Conservation (phyloP, 1,140 invertebrate species). For the Trichoplusia ni region DNA sequence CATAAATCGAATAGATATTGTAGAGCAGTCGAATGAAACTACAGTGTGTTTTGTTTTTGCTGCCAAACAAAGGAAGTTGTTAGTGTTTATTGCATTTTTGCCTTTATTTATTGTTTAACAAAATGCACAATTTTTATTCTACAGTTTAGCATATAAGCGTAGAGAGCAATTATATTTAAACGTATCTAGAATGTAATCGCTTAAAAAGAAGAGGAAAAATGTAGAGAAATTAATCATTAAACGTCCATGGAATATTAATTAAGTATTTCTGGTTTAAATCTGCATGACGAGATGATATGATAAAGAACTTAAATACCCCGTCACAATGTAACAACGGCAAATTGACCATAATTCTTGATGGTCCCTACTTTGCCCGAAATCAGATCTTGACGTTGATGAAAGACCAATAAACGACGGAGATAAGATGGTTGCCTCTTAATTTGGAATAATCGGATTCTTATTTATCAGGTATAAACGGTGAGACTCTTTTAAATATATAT, state of each 20-base stretch:
- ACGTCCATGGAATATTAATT: neutral
- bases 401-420: conserved; percentile 6
- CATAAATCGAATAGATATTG: neutral
- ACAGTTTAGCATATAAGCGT: too few relatives aligned
- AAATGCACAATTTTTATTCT: too few relatives aligned
- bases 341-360: conserved; percentile 24
- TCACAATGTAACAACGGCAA: conserved; percentile 2
- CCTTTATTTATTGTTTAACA: too few relatives aligned
- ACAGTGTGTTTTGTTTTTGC: conserved; percentile 19
- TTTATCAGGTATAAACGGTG: too few relatives aligned
- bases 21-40: neutral
- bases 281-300: neutral
- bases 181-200: too few relatives aligned
- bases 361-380: conserved; percentile 11
- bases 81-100: too few relatives aligned
- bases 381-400: conserved; percentile 27
- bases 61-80: too few relatives aligned
- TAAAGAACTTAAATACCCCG: conserved; percentile 8
- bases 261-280: conserved; percentile 14
- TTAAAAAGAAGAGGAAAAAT: too few relatives aligned
- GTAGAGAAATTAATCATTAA: conserved; percentile 16
- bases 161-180: too few relatives aligned
- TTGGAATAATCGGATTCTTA: neutral
- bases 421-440: conserved; percentile 15
- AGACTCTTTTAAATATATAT: too few relatives aligned